These are phyloP conservation scores for Tetranychus truncatus DNA, from an alignment of 2,888 invertebrate species.

Conservation along the genomic window DNA sequence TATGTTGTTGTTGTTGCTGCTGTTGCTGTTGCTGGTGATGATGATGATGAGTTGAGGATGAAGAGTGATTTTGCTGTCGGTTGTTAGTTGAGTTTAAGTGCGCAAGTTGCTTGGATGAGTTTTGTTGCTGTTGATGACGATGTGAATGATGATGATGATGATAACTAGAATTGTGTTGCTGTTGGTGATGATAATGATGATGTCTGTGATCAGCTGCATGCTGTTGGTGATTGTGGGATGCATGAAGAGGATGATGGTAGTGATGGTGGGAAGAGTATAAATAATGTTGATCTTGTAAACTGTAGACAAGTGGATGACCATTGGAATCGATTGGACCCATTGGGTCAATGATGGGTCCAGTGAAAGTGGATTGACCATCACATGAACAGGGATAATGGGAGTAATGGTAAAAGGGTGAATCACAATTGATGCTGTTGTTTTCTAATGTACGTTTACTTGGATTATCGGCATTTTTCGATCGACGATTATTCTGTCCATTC, in stretches of 20 bases:
- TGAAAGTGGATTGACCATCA: not conserved
- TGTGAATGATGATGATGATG: slow-evolving; percentile 1
- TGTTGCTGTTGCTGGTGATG: not conserved
- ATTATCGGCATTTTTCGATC: no score
- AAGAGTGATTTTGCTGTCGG: not conserved
- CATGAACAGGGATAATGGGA: not conserved
- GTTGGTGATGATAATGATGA: slow-evolving; percentile 3
- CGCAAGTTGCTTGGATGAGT: slow-evolving; percentile 4
- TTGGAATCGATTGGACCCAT: not conserved
- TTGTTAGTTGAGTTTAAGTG: not conserved
- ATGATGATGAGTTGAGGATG: not conserved
- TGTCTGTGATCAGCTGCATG: not conserved
- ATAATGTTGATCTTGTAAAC: not conserved
- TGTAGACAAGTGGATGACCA: not conserved
- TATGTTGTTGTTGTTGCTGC: not conserved
- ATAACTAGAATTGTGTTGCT: not conserved
- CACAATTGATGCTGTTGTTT: not conserved
- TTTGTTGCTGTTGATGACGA: not conserved
- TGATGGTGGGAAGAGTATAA: not conserved
- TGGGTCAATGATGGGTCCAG: no score
- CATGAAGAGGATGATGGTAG: not conserved
- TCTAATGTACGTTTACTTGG: no score
- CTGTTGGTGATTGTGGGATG: not conserved
- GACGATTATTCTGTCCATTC: no score
- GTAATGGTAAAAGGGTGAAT: not conserved